Percentiles rank a stretch among this genome's conserved stretches.
phyloP scores from a whole-genome alignment of 1,140 invertebrate species.

The Cyclargus thomasi region DNA sequence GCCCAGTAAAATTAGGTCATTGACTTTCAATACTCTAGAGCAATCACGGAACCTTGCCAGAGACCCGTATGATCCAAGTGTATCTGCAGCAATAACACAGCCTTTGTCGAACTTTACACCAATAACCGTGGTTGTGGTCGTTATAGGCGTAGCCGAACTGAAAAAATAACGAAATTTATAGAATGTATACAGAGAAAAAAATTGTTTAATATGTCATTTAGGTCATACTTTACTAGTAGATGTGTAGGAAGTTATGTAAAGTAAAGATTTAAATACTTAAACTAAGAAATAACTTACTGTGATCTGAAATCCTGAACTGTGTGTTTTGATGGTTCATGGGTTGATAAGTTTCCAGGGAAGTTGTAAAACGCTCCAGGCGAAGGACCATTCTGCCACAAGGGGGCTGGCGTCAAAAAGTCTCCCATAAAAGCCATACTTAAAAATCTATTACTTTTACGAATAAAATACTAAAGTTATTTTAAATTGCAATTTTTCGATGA shows the following conservation, averaged over 20 bases:
- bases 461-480: not conserved
- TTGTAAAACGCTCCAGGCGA: conserved; percentile 82
- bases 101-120: conserved; percentile 92
- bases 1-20: conserved; percentile 91
- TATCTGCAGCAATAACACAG: conserved; percentile 93
- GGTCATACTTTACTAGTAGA: not conserved
- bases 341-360: conserved; percentile 76
- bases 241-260: not conserved
- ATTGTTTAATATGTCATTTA: too few species aligned
- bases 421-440: conserved; percentile 59
- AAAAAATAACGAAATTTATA: conserved; percentile 18
- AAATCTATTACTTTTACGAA: conserved; percentile 10
- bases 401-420: conserved; percentile 57
- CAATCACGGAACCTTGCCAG: conserved; percentile 90
- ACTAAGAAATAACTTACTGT: conserved; percentile 77
- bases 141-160: conserved; percentile 84
- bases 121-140: conserved; percentile 93
- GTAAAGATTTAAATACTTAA: not conserved
- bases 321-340: conserved; percentile 45
- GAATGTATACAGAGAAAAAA: too few species aligned
- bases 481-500: not conserved
- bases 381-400: conserved; percentile 84
- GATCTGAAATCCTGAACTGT: conserved; percentile 75
- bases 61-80: conserved; percentile 93
- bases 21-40: conserved; percentile 90